Evolutionary conservation across 2,113 vertebrate species (phyloP).

Genomic region (Anthoscopus minutus): DNA sequence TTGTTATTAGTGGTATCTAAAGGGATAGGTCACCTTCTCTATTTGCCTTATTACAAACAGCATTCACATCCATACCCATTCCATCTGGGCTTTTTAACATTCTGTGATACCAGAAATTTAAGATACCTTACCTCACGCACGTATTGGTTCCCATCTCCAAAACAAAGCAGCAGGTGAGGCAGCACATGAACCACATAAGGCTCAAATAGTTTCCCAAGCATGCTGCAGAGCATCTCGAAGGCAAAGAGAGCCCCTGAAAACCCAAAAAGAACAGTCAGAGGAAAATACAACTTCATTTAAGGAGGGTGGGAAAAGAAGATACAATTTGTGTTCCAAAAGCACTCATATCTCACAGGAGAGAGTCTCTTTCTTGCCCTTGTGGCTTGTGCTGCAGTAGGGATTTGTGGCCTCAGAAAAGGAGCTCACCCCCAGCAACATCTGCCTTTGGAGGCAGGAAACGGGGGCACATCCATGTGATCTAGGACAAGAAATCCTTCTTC

Average conservation of each 20-base stretch:
- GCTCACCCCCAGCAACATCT: neutral
- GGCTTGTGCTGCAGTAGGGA: neutral
- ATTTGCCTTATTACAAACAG: neutral
- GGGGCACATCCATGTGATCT: rapidly evolving
- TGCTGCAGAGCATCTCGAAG: slow-evolving; percentile 98
- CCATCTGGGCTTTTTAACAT: neutral
- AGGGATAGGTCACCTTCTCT: neutral
- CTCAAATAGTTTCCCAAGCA: slow-evolving; percentile 97
- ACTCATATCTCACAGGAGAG: neutral
- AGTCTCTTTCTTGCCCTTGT: neutral
- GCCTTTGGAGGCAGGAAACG: neutral
- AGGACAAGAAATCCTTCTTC: neutral
- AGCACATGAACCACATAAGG: slow-evolving; percentile 96
- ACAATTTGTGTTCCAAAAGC: neutral
- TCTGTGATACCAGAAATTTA: neutral
- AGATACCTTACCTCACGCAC: slow-evolving; percentile 90
- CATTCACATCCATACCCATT: neutral
- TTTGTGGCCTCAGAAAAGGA: neutral
- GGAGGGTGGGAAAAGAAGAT: neutral
- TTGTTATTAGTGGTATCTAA: neutral
- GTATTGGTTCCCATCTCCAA: slow-evolving; percentile 97
- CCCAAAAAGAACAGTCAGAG: neutral
- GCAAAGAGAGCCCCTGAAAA: slow-evolving; percentile 89
- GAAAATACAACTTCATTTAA: neutral
- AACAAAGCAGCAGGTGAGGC: slow-evolving; percentile 93